Evolutionary conservation across 2,797 vertebrate genomes (phyloP).

Genomic region (Sorex maritimensis): DNA sequence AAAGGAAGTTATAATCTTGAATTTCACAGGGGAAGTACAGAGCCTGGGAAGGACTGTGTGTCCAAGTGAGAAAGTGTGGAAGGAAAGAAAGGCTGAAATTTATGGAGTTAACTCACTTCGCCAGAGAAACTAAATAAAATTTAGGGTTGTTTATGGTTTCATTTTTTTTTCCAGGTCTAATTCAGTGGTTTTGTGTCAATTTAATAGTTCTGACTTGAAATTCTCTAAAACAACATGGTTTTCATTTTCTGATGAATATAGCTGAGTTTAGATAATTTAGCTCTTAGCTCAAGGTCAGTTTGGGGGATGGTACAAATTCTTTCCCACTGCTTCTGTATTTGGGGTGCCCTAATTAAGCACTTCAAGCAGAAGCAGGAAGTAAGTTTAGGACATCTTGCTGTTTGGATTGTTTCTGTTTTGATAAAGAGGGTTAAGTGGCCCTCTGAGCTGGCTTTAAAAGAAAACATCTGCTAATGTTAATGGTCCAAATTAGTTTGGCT

Average conservation of each 20-base stretch:
- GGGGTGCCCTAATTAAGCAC: conserved; percentile 7
- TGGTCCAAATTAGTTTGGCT: background rate
- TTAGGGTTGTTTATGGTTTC: background rate
- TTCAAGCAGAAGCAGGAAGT: conserved; percentile 23
- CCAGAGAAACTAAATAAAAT: background rate
- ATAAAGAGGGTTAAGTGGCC: background rate
- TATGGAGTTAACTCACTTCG: conserved; percentile 18
- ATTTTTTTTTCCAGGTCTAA: background rate
- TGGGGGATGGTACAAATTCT: background rate
- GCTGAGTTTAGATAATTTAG: conserved; percentile 66
- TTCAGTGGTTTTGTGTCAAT: background rate
- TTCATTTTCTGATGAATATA: conserved; percentile 41
- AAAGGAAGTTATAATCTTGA: background rate
- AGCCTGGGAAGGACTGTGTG: background rate
- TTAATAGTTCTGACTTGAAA: background rate
- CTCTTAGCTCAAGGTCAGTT: background rate
- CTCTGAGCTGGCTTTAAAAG: conserved; percentile 15
- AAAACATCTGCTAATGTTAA: conserved; percentile 11
- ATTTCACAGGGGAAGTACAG: background rate
- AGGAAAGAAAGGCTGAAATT: background rate
- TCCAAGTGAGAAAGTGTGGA: background rate
- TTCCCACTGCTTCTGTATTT: conserved; percentile 39
- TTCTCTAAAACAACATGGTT: conserved; percentile 3
- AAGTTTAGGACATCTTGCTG: background rate
- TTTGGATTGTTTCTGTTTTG: conserved; percentile 29